Conservation (phyloP, 2,888 invertebrate species). For the Stramonita haemastoma region DNA sequence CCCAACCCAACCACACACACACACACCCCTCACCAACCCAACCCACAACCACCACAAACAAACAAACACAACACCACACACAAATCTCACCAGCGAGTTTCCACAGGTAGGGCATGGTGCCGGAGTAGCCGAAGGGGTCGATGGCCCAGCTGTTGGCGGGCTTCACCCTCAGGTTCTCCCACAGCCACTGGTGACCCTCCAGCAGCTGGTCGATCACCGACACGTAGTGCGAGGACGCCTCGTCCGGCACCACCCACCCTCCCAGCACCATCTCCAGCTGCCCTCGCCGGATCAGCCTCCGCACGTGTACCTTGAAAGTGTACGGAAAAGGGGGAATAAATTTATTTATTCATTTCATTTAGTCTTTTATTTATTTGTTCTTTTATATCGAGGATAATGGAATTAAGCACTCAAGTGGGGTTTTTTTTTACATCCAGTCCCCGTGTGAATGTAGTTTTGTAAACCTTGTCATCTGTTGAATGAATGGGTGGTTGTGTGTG, state of each 20-base stretch:
- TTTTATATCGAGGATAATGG: no score
- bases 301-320: constrained; percentile 58
- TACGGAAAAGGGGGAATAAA: no score
- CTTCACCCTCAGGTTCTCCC: constrained; percentile 79
- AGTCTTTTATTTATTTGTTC: no score
- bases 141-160: constrained; percentile 76
- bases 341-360: no score
- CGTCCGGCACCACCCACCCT: constrained; percentile 72
- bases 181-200: constrained; percentile 76
- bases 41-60: no score
- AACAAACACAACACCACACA: no score
- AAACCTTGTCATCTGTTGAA: no score
- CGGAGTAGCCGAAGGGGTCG: constrained; percentile 77
- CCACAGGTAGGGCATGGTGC: constrained; percentile 74
- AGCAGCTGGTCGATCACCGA: constrained; percentile 75
- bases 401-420: no score
- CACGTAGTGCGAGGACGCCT: constrained; percentile 74
- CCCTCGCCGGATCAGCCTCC: constrained; percentile 66
- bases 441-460: no score
- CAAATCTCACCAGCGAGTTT: constrained; percentile 60
- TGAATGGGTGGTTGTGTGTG: no score
- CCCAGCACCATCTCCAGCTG: constrained; percentile 76
- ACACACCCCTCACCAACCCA: not conserved
- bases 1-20: no score
- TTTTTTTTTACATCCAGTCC: no score